Percentiles rank a stretch among this genome's conserved stretches.
phyloP scores from a whole-genome alignment of 30 jellyfish, hydroid and myxozoan species.

The Aurelia sp. region DNA sequence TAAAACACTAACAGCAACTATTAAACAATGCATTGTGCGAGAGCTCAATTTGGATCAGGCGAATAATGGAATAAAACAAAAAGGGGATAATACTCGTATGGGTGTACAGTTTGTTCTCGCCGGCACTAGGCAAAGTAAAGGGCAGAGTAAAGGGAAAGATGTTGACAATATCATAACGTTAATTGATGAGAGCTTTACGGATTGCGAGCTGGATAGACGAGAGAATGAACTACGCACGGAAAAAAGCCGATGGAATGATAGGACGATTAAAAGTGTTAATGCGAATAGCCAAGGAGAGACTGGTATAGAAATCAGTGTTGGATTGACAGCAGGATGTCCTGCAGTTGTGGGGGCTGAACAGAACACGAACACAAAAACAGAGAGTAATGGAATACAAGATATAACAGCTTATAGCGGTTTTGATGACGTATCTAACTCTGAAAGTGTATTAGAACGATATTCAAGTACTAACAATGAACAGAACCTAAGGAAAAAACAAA shows the following conservation, averaged over 20 bases:
- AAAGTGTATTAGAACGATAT: too few species aligned
- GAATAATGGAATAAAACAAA: constrained; percentile 11
- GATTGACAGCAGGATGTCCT: neutral
- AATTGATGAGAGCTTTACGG: constrained; percentile 51
- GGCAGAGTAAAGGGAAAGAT: constrained; percentile 40
- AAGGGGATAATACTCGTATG: constrained; percentile 25
- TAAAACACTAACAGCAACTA: constrained; percentile 4
- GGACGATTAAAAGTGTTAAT: constrained; percentile 49
- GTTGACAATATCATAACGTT: constrained; percentile 36
- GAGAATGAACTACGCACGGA: neutral
- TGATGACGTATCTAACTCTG: too few species aligned
- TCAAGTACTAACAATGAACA: too few species aligned
- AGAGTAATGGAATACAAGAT: neutral
- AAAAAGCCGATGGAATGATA: constrained; percentile 18
- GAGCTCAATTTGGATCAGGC: constrained; percentile 33
- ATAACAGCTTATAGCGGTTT: too few species aligned
- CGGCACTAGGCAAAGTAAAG: constrained; percentile 33
- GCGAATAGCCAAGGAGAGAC: neutral
- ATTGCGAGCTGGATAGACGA: constrained; percentile 22
- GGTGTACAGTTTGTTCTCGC: constrained; percentile 47
- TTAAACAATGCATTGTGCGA: constrained; percentile 36
- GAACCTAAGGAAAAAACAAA: neutral
- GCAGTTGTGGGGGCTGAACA: constrained; percentile 1
- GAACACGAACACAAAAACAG: neutral
- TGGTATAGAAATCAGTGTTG: neutral